Percentiles rank a stretch among this genome's conserved stretches.
These are phyloP conservation scores for Urocitellus parryii DNA, from an alignment of 2,113 vertebrate species.

Conservation along the genomic window DNA sequence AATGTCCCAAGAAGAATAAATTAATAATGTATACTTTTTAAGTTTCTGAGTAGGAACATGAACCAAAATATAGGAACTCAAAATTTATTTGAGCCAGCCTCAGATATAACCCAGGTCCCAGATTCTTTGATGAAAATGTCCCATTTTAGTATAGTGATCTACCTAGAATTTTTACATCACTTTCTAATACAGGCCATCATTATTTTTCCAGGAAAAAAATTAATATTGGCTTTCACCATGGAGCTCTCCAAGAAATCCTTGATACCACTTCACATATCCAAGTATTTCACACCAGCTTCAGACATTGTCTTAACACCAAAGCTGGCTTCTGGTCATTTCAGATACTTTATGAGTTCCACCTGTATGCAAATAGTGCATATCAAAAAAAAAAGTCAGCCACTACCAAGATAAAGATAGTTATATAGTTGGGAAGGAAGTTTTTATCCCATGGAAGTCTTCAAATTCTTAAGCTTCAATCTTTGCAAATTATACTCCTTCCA, in stretches of 20 bases:
- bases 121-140: neutral
- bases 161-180: neutral
- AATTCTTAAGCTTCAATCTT: conserved; percentile 46
- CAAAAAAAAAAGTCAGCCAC: neutral
- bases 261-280: neutral
- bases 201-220: neutral
- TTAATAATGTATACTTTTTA: neutral
- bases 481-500: conserved; percentile 60
- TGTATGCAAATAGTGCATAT: neutral
- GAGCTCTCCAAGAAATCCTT: conserved; percentile 50
- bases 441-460: conserved; percentile 59
- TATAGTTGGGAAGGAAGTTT: neutral
- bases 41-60: neutral
- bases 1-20: neutral
- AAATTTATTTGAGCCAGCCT: neutral
- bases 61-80: neutral
- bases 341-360: neutral
- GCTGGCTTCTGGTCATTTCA: neutral
- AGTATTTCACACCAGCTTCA: conserved; percentile 10
- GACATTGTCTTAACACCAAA: neutral
- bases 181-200: neutral
- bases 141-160: neutral
- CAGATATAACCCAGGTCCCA: neutral
- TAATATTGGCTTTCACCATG: neutral
- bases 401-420: neutral